phyloP scores from a whole-genome alignment of 2,797 vertebrate species.

The Sebastes oblongus region DNA sequence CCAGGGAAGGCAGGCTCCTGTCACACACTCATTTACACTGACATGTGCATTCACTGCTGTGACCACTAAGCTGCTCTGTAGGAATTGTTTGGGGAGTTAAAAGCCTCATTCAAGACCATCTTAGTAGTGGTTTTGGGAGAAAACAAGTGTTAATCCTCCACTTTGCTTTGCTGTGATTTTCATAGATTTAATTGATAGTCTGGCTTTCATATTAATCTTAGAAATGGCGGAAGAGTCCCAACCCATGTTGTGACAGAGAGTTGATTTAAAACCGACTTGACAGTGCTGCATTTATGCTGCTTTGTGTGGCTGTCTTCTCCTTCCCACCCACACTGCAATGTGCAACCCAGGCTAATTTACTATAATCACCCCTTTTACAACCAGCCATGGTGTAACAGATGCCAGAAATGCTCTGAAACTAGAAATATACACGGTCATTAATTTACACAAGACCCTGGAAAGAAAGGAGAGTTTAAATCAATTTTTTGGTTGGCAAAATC shows the following conservation, averaged over 20 bases:
- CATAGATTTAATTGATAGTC: background rate
- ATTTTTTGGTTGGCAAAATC: background rate
- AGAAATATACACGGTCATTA: background rate
- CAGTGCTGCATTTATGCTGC: background rate
- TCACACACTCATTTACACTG: background rate
- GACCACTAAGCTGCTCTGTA: background rate
- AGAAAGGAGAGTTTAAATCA: background rate
- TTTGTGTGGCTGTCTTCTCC: constrained; percentile 3
- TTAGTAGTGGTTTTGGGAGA: background rate
- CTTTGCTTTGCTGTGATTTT: background rate
- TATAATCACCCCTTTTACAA: constrained; percentile 19
- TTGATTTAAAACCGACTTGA: constrained; percentile 1
- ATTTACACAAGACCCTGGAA: constrained; percentile 11
- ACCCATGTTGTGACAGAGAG: background rate
- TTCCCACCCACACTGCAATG: constrained; percentile 7
- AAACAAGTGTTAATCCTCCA: background rate
- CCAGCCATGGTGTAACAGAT: background rate
- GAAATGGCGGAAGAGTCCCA: background rate
- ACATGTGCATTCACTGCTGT: background rate
- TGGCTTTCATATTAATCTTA: background rate
- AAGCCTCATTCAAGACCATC: background rate
- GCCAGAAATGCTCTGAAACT: background rate
- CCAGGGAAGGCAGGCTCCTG: background rate
- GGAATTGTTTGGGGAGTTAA: background rate
- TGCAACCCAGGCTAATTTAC: constrained; percentile 13